Evolutionary conservation across 2,113 vertebrate genomes (phyloP).

Genomic region (Oriolus oriolus): DNA sequence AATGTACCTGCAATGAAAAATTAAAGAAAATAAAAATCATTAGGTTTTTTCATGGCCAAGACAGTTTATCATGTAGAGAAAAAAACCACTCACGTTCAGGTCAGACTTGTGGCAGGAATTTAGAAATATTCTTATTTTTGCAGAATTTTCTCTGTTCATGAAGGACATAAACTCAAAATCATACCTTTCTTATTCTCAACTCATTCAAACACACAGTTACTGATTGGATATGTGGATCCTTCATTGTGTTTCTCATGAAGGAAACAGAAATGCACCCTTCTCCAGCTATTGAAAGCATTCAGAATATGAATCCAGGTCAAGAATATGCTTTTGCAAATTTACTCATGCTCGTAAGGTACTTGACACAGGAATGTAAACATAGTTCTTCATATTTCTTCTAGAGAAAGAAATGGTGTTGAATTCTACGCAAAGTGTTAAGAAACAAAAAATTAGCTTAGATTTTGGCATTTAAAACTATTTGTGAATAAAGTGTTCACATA

Average conservation of each 20-base stretch:
- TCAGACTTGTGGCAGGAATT: neutral
- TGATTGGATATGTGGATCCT: neutral
- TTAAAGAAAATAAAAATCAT: neutral
- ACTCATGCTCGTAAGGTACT: neutral
- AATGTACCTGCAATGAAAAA: constrained; percentile 83
- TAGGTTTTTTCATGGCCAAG: neutral
- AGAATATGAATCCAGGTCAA: neutral
- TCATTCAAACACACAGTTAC: neutral
- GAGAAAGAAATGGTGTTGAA: neutral
- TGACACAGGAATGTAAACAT: neutral
- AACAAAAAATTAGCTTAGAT: neutral
- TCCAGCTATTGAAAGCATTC: neutral
- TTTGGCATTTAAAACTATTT: neutral
- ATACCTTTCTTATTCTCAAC: neutral
- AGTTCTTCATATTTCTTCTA: neutral
- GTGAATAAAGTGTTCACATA: neutral
- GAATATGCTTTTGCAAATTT: neutral
- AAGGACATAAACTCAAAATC: neutral
- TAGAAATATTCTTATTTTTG: neutral
- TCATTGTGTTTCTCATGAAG: neutral
- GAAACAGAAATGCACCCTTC: neutral
- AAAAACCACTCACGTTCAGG: neutral
- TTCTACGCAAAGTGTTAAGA: neutral
- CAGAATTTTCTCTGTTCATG: neutral
- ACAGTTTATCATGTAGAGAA: neutral